Evolutionary conservation across 2,888 invertebrate genomes (phyloP).

Genomic region (Eupithecia vulgata): DNA sequence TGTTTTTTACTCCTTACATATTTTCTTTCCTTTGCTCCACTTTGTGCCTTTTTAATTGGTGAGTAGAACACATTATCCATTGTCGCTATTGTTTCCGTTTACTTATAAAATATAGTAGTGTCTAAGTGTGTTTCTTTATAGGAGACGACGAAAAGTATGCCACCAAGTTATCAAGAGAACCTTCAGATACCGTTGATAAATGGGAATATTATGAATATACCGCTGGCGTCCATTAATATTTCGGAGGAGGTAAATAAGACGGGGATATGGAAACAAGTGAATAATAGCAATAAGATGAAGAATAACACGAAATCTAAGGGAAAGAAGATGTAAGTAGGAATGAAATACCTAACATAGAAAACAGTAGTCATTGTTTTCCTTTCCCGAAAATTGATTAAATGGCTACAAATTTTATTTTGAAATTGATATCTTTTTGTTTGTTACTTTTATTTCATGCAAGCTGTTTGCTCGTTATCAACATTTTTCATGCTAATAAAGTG

Average conservation of each 20-base stretch:
- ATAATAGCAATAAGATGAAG: slow-evolving; percentile 85
- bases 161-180: slow-evolving; percentile 84
- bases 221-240: slow-evolving; percentile 93
- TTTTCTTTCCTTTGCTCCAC: slow-evolving; percentile 52
- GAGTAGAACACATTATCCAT: slow-evolving; percentile 47
- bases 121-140: slow-evolving; percentile 61
- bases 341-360: background rate
- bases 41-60: slow-evolving; percentile 50
- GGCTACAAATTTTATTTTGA: background rate
- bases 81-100: slow-evolving; percentile 29
- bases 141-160: slow-evolving; percentile 78
- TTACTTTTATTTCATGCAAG: background rate
- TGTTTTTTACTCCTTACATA: slow-evolving; percentile 38
- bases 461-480: background rate
- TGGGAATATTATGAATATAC: slow-evolving; percentile 95
- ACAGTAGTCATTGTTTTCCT: background rate
- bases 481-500: background rate
- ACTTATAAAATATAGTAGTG: slow-evolving; percentile 48
- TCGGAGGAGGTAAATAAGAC: slow-evolving; percentile 97
- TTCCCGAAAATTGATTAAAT: background rate
- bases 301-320: slow-evolving; percentile 64
- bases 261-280: slow-evolving; percentile 97
- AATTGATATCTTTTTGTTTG: background rate
- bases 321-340: slow-evolving; percentile 46
- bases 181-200: slow-evolving; percentile 94